Percentiles rank a stretch among this genome's conserved stretches.
These are phyloP conservation scores for Bathynomus jamesi DNA, from an alignment of 1,140 invertebrate genomes.

Conservation along the genomic window DNA sequence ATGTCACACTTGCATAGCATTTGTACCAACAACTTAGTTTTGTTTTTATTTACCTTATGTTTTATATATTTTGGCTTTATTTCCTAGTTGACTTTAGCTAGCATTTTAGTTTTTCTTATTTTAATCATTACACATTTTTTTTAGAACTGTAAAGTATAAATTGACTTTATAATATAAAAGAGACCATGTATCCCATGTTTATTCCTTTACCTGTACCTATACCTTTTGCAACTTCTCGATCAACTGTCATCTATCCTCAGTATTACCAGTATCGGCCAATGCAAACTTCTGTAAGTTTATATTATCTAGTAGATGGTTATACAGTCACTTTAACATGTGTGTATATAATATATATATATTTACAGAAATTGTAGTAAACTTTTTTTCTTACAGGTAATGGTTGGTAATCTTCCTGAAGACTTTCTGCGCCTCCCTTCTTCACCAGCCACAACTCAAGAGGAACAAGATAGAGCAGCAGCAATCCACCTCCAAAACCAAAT, in stretches of 20 bases:
- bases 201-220: not conserved
- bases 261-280: not conserved
- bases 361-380: no score
- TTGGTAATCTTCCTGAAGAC: not conserved
- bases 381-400: not conserved
- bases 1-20: no score
- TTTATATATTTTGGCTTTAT: no score
- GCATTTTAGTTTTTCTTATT: no score
- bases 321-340: not conserved
- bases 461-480: not conserved
- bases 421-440: not conserved
- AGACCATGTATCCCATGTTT: not conserved
- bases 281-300: not conserved
- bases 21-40: no score
- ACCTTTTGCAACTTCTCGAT: not conserved
- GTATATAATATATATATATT: not conserved
- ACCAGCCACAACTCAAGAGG: not conserved
- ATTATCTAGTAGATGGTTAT: not conserved
- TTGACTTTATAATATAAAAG: no score
- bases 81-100: no score
- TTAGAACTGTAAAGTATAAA: no score
- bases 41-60: no score
- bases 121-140: no score
- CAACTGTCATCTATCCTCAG: not conserved
- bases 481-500: not conserved